Evolutionary conservation across 2,113 vertebrate species (phyloP).

Genomic region (Passer domesticus): DNA sequence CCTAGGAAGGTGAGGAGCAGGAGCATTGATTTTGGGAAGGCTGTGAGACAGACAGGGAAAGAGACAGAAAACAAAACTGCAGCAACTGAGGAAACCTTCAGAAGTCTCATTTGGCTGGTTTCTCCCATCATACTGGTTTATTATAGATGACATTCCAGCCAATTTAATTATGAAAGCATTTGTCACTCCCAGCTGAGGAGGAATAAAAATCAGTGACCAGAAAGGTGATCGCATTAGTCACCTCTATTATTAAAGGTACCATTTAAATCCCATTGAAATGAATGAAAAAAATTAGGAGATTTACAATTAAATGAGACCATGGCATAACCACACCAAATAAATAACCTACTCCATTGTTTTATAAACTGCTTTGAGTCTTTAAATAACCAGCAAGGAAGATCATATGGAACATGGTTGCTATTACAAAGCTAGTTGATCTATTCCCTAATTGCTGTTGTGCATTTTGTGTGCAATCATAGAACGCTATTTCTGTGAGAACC

Average conservation of each 20-base stretch:
- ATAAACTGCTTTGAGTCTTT: background rate
- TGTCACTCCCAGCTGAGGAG: background rate
- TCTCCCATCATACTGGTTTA: background rate
- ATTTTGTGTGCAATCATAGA: slow-evolving; percentile 56
- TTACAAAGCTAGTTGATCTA: slow-evolving; percentile 46
- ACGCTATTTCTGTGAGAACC: slow-evolving; percentile 42
- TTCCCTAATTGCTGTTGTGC: slow-evolving; percentile 51
- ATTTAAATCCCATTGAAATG: background rate
- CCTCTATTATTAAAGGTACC: background rate
- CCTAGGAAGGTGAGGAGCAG: background rate
- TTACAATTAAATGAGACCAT: background rate
- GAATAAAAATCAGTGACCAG: background rate
- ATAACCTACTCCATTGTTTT: background rate
- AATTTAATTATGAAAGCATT: background rate
- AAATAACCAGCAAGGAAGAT: background rate
- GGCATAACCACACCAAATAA: background rate
- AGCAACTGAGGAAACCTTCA: background rate
- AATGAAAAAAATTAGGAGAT: background rate
- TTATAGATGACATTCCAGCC: background rate
- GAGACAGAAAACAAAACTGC: background rate
- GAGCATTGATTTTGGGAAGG: background rate
- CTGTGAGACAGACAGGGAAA: background rate
- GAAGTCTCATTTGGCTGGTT: background rate
- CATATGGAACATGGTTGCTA: slow-evolving; percentile 53
- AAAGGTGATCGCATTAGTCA: background rate